Evolutionary conservation across 2,888 invertebrate species (phyloP).

Genomic region (Xestia xanthographa): DNA sequence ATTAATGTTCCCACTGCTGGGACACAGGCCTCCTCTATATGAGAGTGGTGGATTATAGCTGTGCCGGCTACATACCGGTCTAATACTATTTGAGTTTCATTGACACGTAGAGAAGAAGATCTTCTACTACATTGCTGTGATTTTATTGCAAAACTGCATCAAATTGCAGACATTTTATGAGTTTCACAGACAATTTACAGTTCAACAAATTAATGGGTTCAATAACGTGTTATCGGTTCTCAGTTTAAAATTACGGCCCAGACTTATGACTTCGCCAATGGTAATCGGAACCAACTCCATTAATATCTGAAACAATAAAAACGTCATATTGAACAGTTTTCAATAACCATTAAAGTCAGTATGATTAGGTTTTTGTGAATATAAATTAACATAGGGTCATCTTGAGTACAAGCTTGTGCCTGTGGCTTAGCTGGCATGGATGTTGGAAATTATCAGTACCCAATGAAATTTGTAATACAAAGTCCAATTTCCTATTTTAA

Average conservation of each 20-base stretch:
- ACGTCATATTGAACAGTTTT: constrained; percentile 45
- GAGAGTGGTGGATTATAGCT: no score
- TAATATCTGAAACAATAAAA: constrained; percentile 60
- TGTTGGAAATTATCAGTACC: neutral
- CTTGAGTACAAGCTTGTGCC: constrained; percentile 1
- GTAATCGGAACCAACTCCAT: constrained; percentile 59
- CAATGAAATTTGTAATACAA: no score
- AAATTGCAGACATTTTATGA: constrained; percentile 5
- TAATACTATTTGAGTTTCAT: no score
- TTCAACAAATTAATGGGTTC: constrained; percentile 40
- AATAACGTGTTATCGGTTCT: constrained; percentile 50
- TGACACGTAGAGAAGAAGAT: no score
- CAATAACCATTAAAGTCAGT: constrained; percentile 63
- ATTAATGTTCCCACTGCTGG: no score
- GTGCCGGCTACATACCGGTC: no score
- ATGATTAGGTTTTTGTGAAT: constrained; percentile 61
- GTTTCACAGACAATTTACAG: constrained; percentile 16
- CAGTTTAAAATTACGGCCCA: constrained; percentile 50
- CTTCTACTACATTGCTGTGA: no score
- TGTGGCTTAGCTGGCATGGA: neutral
- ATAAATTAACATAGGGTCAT: constrained; percentile 16
- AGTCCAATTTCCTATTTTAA: no score
- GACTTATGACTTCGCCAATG: constrained; percentile 53
- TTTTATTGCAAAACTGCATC: neutral
- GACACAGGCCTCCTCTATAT: no score